Base-by-base conservation (phyloP, 2,888 invertebrate genomes). In the Chymomyza amoena region DNA sequence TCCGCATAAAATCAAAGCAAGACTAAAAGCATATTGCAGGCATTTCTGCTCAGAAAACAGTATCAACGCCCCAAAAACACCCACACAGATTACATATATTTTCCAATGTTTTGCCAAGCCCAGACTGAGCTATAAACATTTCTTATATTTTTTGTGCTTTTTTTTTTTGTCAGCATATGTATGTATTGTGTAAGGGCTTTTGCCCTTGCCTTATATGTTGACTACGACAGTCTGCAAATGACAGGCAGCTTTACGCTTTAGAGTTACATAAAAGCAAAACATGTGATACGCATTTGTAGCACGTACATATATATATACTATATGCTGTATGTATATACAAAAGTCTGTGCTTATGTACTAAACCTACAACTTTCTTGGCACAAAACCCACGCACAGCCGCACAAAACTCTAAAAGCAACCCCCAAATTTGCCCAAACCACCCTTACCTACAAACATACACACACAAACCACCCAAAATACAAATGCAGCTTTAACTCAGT, bases 191-290 rank as follows among this genome's bases (percentile, higher is more conserved):
- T 32, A 7, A 1, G 10, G 20, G 7, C 20, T 57, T 57, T 28
- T 57, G 57, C 54, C 54, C 54, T 54, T 54, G 54, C 57, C 57
- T 57, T 57, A 9, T 25, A 32, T 57, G 20, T 54, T 25, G 69
- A 67, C 74, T 32, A 32, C 63, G 66, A 69, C 72, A 75, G 77
- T 75, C 83, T 79, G 84, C 80, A 79, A 87, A 87, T 80, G 77
- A 80, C 76, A 79, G 82, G 78, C 52, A 83, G 83, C 84, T 84
- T 84, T 84, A 71, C 73, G 71, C 61, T 69, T 60, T 63, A 66
- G 63, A 68, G 77, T 84, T 84, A 86, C 74, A 84, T 80, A 86
- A 84, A 84, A 86, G 77, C 84, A 72, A 75, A 83, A 85, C 83
- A 83, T 83, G 78, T 80, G 84, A 78, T 84, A 78, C 78, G 75